A percentile compares a stretch with the other conserved stretches of the same genome.
phyloP scores from a whole-genome alignment of 2,113 vertebrate species.

The Entelurus aequoreus region DNA sequence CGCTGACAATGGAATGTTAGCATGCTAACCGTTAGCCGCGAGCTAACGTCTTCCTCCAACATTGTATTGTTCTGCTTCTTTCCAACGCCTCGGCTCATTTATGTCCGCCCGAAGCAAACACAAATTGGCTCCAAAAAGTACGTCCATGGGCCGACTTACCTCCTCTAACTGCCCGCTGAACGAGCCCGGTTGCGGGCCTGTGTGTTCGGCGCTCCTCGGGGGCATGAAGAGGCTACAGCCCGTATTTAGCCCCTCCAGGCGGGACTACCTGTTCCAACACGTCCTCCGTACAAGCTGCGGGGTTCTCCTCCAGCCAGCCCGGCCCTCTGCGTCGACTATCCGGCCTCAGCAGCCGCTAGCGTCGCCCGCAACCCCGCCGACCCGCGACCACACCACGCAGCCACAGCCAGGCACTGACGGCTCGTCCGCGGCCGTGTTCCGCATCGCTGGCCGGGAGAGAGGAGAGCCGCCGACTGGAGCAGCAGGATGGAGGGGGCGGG shows the following conservation, averaged over 20 bases:
- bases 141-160: constrained; percentile 37
- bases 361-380: constrained; percentile 24
- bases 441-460: background rate
- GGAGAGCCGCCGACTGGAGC: background rate
- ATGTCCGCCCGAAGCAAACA: too few relatives aligned
- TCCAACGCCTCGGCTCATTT: background rate
- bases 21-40: constrained; percentile 31
- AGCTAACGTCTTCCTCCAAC: constrained; percentile 29
- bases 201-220: constrained; percentile 38
- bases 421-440: background rate
- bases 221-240: constrained; percentile 32
- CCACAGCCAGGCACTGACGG: background rate
- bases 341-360: constrained; percentile 20
- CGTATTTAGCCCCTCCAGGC: background rate
- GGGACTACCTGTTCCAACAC: background rate
- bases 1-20: constrained; percentile 64
- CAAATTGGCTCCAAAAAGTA: background rate
- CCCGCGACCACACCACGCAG: background rate
- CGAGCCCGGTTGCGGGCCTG: constrained; percentile 44
- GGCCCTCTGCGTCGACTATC: constrained; percentile 30
- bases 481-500: background rate
- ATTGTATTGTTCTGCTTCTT: background rate
- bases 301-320: constrained; percentile 1
- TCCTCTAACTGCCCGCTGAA: constrained; percentile 43
- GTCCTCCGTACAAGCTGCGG: background rate